A percentile compares a stretch with the other conserved stretches of the same genome.
Evolutionary conservation across 2,888 invertebrate species (phyloP).

Genomic region (Myathropa florea): DNA sequence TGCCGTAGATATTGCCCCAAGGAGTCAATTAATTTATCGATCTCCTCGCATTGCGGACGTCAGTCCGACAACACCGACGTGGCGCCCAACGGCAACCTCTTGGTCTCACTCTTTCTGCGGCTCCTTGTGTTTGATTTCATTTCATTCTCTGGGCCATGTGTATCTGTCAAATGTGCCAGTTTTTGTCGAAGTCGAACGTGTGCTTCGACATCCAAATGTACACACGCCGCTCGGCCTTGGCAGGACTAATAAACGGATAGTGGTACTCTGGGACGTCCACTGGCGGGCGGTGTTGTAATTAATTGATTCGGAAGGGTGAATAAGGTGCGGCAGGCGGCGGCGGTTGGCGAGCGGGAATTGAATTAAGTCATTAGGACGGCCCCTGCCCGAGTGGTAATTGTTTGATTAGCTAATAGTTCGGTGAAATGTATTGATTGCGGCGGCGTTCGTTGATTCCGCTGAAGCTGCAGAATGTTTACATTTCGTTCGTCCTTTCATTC

Average conservation of each 20-base stretch:
- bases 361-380: slow-evolving; percentile 53
- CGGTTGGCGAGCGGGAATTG: not conserved
- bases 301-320: slow-evolving; percentile 33
- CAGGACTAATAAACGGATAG: slow-evolving; percentile 43
- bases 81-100: slow-evolving; percentile 35
- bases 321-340: not conserved
- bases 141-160: not conserved
- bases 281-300: slow-evolving; percentile 27
- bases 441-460: slow-evolving; percentile 12
- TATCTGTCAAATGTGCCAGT: not conserved
- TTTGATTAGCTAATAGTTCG: slow-evolving; percentile 65
- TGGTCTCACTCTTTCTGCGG: not conserved
- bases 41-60: not conserved
- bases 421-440: slow-evolving; percentile 54
- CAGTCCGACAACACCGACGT: slow-evolving; percentile 6
- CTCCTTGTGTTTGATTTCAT: not conserved
- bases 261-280: slow-evolving; percentile 4
- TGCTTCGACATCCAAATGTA: slow-evolving; percentile 31
- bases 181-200: slow-evolving; percentile 17
- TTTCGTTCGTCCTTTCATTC: slow-evolving; percentile 5
- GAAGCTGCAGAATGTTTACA: slow-evolving; percentile 23
- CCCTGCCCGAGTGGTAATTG: slow-evolving; percentile 51
- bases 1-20: slow-evolving; percentile 11
- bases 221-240: slow-evolving; percentile 6
- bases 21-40: slow-evolving; percentile 42